Base-by-base conservation (phyloP, 2,113 vertebrate species). In the Colinus virginianus region DNA sequence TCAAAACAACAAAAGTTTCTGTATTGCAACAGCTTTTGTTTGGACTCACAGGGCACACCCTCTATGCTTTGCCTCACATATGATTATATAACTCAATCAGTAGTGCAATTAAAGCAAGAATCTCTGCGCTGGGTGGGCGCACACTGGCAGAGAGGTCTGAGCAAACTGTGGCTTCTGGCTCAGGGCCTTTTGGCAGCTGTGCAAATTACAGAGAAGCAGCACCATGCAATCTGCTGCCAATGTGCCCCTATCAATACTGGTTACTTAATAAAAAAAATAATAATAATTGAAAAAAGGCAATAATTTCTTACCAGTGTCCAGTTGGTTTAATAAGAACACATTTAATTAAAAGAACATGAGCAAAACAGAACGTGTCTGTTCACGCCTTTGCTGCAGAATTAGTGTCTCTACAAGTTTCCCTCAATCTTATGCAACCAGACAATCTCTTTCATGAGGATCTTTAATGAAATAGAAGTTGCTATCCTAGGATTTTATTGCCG, bases 381-480 rank as follows among this genome's bases (percentile, higher is more conserved):
- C 17, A 28, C 8, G n/a, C 13, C 12, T 85, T n/a, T 82, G 17
- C 19, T 30, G 26, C 17, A 32, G 21, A 7, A 36, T 53, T 15
- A 25, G 70, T 84, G 13, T 11, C 48, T 64, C 25, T 83, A 74
- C 30, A 68, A 48, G 16, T 21, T 91, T 43, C 67, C 42, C 21
- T 59, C 40, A n/a, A 40, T 25, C 19, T 30, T 1, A 0, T 12
- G 19, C 30, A 23, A 3, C 28, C 2, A 1, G 13, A 28, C 30
- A 1, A 0, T 78, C 86, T 55, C 43, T 70, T 49, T 88, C 32
- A 23, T 4, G 9, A n/a, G 56, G 14, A 9, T n/a, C 7, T 8
- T 16, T 78, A 74, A 61, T 25, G 32, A 59, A 30, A 64, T 32
- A 23, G 22, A 18, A 76, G 9, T 34, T 61, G 23, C 49, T 81